These are phyloP conservation scores for Ammospiza nelsoni DNA, from an alignment of 2,113 vertebrate species.

Conservation along the genomic window DNA sequence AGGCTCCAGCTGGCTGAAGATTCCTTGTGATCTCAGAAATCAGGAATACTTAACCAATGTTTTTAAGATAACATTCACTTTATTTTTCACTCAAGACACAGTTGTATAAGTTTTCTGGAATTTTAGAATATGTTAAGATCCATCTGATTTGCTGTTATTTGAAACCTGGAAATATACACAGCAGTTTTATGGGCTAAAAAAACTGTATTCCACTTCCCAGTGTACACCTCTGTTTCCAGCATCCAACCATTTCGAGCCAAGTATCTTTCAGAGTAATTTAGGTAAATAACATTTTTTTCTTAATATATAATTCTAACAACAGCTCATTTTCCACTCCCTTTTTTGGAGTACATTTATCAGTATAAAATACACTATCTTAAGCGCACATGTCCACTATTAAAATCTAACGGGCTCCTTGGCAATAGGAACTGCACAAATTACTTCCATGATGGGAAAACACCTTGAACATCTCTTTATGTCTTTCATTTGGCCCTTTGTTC, in stretches of 20 bases:
- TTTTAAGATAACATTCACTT: conserved; percentile 12
- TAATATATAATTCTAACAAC: not conserved
- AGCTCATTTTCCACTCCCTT: not conserved
- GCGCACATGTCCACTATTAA: not conserved
- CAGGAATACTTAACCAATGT: conserved; percentile 35
- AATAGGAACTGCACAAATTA: not conserved
- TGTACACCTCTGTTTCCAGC: not conserved
- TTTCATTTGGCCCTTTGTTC: not conserved
- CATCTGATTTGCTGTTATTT: not conserved
- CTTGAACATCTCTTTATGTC: not conserved
- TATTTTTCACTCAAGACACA: conserved; percentile 18
- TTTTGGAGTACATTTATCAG: not conserved
- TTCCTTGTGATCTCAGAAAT: conserved; percentile 56
- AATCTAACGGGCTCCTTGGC: not conserved
- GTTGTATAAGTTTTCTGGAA: conserved; percentile 15
- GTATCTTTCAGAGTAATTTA: not conserved
- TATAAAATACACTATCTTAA: not conserved
- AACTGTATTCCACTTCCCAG: not conserved
- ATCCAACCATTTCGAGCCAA: not conserved
- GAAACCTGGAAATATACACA: not conserved
- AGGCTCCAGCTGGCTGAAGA: conserved; percentile 52
- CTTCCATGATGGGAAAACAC: not conserved
- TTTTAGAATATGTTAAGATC: not conserved
- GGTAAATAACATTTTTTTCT: not conserved
- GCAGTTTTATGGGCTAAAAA: not conserved